Conservation (phyloP, 1,140 invertebrate genomes). For the Drosophila tristis region DNA sequence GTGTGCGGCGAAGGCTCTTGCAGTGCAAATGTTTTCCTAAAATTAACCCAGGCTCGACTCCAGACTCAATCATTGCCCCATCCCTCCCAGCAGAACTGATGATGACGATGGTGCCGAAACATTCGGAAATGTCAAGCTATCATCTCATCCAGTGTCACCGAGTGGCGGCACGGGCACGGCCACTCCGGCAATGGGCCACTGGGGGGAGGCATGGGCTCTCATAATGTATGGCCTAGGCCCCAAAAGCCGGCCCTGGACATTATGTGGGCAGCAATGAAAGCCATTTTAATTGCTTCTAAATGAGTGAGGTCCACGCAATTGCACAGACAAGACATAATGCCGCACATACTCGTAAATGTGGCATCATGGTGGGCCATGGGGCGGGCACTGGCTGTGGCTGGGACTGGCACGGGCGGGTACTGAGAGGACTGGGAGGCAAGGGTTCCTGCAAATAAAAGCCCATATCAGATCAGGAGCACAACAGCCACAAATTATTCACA, state of each 20-base stretch:
- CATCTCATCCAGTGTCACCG: too few species aligned
- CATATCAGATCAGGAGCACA: conserved; percentile 54
- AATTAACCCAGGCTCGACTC: conserved; percentile 13
- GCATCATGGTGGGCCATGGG: neutral
- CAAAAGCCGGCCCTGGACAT: conserved; percentile 30
- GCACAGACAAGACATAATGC: conserved; percentile 40
- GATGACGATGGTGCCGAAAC: conserved; percentile 6
- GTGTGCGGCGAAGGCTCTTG: conserved; percentile 17
- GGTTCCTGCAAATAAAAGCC: conserved; percentile 63
- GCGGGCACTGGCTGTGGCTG: neutral
- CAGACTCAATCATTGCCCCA: conserved; percentile 6
- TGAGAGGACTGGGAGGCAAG: conserved; percentile 12
- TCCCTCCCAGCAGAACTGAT: too few species aligned
- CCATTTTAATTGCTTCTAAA: conserved; percentile 78
- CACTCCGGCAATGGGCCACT: conserved; percentile 5
- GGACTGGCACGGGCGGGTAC: conserved; percentile 5
- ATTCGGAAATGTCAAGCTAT: conserved; percentile 3
- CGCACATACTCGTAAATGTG: conserved; percentile 19
- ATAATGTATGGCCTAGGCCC: conserved; percentile 30
- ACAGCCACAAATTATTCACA: conserved; percentile 73
- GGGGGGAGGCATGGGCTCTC: conserved; percentile 1
- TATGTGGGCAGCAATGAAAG: conserved; percentile 62
- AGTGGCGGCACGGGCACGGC: too few species aligned
- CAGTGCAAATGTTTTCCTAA: conserved; percentile 36
- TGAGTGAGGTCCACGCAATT: conserved; percentile 70